Evolutionary conservation across 2,113 vertebrate genomes (phyloP), one percentile per base, ranked within the genome.

Genomic region (Oncorhynchus gorbuscha): DNA sequence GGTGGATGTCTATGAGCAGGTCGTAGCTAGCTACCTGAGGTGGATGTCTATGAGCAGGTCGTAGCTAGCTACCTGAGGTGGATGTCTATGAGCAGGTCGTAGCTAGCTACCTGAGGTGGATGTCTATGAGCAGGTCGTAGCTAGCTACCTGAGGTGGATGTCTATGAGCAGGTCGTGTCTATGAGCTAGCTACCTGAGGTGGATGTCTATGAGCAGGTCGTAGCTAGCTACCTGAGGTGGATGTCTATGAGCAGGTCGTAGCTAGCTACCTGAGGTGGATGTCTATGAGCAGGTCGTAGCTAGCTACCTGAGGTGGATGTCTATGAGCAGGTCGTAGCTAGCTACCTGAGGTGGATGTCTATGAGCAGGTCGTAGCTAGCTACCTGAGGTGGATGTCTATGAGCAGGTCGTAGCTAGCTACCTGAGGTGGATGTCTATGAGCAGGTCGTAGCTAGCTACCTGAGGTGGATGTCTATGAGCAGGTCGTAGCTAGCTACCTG

Each of bases 211-310:
- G 1, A 99, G 96, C 61, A 98, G 93, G 45, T 98, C 96, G 3
- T 99, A 99, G 92, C 32, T 6, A 35, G 0, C 32, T 35, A 35
- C 32, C 49, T 51, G 62, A 99, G 95, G 88, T 99, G 97, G 83
- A 98, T 97, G 87, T 98, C 97, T 0, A 99, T 97, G 1, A 99
- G 96, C 61, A 98, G 93, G 45, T 98, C 96, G 3, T 99, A 99
- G 32, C 35, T 39, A 39, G 1, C 35, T 39, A 39, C 49, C 49
- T 51, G 62, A 99, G 95, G 88, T 99, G 97, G 83, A 98, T 97
- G 87, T 98, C 97, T 0, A 99, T 97, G 1, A 99, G 96, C 61
- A 98, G 93, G 45, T 98, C 96, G 3, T 99, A 99, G 92, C n/a
- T n/a, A n/a, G n/a, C n/a, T n/a, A n/a, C n/a, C n/a, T n/a, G n/a